These are phyloP conservation scores for Microtus pennsylvanicus DNA, from an alignment of 2,113 vertebrate genomes.

Conservation along the genomic window DNA sequence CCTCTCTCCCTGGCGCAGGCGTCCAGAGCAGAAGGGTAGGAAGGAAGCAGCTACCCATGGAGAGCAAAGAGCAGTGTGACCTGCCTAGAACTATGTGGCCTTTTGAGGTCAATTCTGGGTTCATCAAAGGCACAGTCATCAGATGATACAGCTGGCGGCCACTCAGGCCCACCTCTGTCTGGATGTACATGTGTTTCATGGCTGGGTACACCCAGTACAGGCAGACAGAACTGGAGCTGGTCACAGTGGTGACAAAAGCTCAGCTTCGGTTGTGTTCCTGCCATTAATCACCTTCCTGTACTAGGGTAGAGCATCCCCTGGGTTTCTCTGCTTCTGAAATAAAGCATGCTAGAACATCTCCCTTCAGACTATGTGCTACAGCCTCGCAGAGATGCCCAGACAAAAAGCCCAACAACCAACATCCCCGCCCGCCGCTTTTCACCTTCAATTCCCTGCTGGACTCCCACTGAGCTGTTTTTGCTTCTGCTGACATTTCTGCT, in stretches of 20 bases:
- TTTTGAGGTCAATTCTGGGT: background rate
- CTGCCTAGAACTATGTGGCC: too few species aligned
- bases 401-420: background rate
- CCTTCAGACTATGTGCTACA: background rate
- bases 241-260: background rate
- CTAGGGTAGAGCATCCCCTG: background rate
- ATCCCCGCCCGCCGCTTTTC: accelerated
- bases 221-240: background rate
- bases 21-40: background rate
- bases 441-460: accelerated
- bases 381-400: background rate
- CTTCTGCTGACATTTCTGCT: background rate
- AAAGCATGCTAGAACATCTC: accelerated
- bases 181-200: too few species aligned
- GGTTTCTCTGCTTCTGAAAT: background rate
- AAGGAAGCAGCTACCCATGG: background rate
- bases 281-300: background rate
- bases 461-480: background rate
- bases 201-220: background rate
- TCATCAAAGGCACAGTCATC: background rate
- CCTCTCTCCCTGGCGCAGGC: background rate
- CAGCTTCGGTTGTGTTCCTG: background rate
- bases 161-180: background rate
- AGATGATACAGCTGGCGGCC: accelerated
- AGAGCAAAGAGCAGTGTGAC: background rate